Evolutionary conservation across 2,113 vertebrate species (phyloP).

Genomic region (Hystrix cristata): DNA sequence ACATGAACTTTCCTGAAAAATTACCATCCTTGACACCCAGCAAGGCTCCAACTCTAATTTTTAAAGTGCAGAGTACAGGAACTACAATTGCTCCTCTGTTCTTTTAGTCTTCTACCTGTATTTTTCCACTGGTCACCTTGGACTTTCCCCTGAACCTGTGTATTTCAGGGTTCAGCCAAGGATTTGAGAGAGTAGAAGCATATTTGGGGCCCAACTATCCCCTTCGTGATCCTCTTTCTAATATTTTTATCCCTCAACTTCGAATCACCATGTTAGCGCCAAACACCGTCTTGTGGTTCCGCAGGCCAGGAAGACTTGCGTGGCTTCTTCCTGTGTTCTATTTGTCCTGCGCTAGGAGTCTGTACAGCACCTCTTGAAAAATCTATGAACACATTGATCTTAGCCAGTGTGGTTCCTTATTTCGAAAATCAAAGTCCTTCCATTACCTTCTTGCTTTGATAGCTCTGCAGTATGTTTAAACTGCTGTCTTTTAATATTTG

Average conservation of each 20-base stretch:
- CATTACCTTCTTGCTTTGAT: background rate
- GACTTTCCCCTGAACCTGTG: background rate
- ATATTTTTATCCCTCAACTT: slow-evolving; percentile 8
- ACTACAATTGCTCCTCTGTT: background rate
- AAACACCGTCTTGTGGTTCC: background rate
- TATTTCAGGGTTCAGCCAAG: background rate
- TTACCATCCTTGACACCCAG: background rate
- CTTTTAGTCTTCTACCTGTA: background rate
- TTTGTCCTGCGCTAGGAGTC: background rate
- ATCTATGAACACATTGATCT: background rate
- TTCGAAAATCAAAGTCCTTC: background rate
- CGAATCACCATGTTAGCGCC: background rate
- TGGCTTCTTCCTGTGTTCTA: slow-evolving; percentile 1
- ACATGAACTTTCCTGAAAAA: slow-evolving; percentile 23
- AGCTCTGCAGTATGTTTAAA: slow-evolving; percentile 1
- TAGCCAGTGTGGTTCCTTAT: background rate
- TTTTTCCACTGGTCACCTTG: background rate
- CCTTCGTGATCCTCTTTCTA: background rate
- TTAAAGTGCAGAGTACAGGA: background rate
- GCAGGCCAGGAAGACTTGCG: background rate
- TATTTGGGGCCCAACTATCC: background rate
- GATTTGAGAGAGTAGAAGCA: background rate
- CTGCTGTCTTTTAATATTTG: background rate
- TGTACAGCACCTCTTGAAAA: background rate
- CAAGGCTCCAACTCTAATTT: slow-evolving; percentile 8